phyloP scores from a whole-genome alignment of 2,113 vertebrate genomes.

The Hemibagrus wyckioides region DNA sequence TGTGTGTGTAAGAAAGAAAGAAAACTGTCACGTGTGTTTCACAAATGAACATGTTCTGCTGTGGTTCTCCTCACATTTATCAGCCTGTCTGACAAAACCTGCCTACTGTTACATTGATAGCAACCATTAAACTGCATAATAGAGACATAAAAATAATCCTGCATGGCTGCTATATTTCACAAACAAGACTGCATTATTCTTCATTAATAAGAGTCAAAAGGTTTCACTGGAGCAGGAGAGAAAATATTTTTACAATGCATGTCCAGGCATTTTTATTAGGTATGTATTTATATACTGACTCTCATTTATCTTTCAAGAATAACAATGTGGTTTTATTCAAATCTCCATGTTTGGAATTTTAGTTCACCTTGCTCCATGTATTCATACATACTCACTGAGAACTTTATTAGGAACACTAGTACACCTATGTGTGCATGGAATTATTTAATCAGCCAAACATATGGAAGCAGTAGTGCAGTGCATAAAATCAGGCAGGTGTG shows the following conservation, averaged over 20 bases:
- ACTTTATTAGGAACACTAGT: background rate
- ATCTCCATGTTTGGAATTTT: background rate
- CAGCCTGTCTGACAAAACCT: constrained; percentile 6
- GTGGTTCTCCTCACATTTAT: constrained; percentile 15
- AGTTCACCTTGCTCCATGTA: background rate
- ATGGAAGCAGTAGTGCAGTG: no score
- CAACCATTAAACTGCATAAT: constrained; percentile 34
- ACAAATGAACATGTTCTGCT: constrained; percentile 38
- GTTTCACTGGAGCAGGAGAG: background rate
- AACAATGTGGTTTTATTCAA: background rate
- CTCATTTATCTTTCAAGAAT: background rate
- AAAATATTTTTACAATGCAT: background rate
- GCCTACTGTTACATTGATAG: background rate
- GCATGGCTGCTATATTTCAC: background rate
- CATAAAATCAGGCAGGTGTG: no score
- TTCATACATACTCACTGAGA: background rate
- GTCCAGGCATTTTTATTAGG: background rate
- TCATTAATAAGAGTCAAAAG: background rate
- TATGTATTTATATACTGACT: background rate
- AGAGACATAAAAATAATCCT: constrained; percentile 29
- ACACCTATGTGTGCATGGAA: background rate
- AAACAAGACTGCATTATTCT: background rate
- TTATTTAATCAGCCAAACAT: no score
- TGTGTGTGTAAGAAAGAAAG: background rate
- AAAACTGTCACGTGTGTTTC: background rate